These are phyloP conservation scores for Noctua janthe DNA, from an alignment of 2,888 invertebrate species.

Conservation along the genomic window DNA sequence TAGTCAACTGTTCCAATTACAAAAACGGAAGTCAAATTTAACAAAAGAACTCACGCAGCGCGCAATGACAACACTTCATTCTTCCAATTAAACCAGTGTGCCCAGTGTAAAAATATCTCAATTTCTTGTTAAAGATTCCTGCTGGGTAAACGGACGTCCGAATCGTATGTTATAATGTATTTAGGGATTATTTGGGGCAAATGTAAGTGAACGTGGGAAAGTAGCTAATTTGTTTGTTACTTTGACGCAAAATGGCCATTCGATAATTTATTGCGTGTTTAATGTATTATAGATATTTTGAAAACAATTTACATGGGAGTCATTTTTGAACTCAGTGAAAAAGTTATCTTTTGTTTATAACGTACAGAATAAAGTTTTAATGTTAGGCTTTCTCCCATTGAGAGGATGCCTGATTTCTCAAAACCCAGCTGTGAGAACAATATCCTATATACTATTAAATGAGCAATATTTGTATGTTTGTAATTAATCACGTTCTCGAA, in stretches of 20 bases:
- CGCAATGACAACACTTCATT: constrained; percentile 76
- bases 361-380: neutral
- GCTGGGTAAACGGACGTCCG: constrained; percentile 78
- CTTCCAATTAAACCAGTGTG: constrained; percentile 69
- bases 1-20: constrained; percentile 44
- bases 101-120: constrained; percentile 66
- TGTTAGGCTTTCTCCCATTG: neutral
- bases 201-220: constrained; percentile 79
- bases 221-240: constrained; percentile 72
- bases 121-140: constrained; percentile 59
- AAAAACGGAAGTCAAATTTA: constrained; percentile 60
- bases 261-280: constrained; percentile 54
- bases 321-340: neutral
- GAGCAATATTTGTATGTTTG: too few relatives aligned
- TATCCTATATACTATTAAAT: too few relatives aligned
- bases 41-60: constrained; percentile 72
- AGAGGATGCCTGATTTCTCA: neutral
- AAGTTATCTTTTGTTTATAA: neutral
- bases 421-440: neutral
- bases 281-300: neutral
- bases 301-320: neutral
- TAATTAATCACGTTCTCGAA: too few relatives aligned
- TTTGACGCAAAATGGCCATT: constrained; percentile 41
- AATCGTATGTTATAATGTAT: constrained; percentile 69
- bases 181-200: constrained; percentile 72